Evolutionary conservation across 2,797 vertebrate genomes (phyloP).

Genomic region (Gymnopithys bicolor): DNA sequence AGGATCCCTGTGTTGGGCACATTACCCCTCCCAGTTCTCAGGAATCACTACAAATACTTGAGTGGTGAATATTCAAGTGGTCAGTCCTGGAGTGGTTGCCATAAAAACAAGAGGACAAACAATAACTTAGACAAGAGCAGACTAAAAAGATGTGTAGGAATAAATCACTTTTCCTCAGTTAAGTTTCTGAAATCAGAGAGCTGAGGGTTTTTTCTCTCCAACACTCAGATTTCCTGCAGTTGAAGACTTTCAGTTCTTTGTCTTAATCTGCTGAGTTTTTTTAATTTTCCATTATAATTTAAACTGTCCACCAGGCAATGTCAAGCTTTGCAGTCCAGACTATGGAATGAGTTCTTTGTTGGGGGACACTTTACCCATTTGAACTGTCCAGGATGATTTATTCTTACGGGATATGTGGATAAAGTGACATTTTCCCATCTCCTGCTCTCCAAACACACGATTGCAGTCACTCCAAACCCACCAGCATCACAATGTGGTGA

Average conservation of each 20-base stretch:
- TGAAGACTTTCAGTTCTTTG: not conserved
- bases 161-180: not conserved
- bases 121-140: not conserved
- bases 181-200: not conserved
- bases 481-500: not conserved
- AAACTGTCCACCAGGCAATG: not conserved
- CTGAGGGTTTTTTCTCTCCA: not conserved
- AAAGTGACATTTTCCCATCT: slow-evolving; percentile 4
- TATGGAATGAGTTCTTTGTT: not conserved
- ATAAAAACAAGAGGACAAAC: slow-evolving; percentile 8
- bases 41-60: not conserved
- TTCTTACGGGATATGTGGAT: not conserved
- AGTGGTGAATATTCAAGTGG: not conserved
- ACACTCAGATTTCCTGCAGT: not conserved
- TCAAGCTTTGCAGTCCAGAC: not conserved
- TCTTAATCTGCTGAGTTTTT: not conserved
- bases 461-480: not conserved
- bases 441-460: not conserved
- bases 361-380: not conserved
- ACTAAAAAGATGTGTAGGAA: not conserved
- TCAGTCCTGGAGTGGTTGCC: not conserved
- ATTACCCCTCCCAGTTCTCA: not conserved
- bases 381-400: slow-evolving; percentile 18
- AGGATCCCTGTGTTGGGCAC: not conserved
- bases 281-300: not conserved